A percentile compares a stretch with the other conserved stretches of the same genome.
Evolutionary conservation across 2,113 vertebrate species (phyloP).

Genomic region (Agapornis roseicollis): DNA sequence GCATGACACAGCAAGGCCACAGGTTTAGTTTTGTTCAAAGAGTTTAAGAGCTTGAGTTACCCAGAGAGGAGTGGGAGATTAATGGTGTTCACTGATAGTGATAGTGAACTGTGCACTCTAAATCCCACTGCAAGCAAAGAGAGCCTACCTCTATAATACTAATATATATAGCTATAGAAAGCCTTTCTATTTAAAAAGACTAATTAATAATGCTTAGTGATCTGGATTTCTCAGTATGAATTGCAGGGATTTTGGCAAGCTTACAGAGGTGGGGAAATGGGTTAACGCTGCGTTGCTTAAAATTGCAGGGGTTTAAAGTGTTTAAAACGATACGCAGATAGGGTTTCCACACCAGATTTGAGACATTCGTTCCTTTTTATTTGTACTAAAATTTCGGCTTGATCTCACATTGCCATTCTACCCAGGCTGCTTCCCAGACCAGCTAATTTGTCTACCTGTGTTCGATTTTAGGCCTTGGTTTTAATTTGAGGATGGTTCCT

Average conservation of each 20-base stretch:
- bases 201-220: not conserved
- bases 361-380: constrained; percentile 9
- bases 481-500: constrained; percentile 62
- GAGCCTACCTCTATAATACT: not conserved
- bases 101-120: not conserved
- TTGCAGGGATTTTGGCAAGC: not conserved
- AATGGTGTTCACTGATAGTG: not conserved
- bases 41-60: not conserved
- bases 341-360: not conserved
- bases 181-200: not conserved
- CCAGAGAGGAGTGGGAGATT: not conserved
- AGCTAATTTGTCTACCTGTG: constrained; percentile 62
- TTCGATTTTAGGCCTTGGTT: constrained; percentile 48
- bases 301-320: constrained; percentile 1
- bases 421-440: not conserved
- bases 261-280: not conserved
- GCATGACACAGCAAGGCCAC: not conserved
- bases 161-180: not conserved
- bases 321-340: not conserved
- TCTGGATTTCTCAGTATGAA: not conserved
- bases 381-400: not conserved
- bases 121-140: not conserved
- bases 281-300: constrained; percentile 12
- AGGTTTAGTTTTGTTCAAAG: not conserved
- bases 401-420: constrained; percentile 35